Conservation (phyloP, 1,140 invertebrate species). For the Panagrolaimus sp. region DNA sequence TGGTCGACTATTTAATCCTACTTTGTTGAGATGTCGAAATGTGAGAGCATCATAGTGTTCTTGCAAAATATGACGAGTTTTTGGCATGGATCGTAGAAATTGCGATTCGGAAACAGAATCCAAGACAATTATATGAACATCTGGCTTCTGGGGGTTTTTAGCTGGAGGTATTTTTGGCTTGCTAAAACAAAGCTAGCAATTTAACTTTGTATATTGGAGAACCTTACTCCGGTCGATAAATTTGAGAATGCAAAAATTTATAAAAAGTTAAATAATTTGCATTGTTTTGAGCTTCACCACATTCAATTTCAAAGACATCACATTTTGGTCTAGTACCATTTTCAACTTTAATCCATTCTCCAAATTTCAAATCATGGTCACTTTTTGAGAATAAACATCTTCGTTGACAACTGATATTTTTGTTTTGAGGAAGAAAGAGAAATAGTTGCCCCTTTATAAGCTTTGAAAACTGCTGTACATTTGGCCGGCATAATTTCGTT, state of each 20-base stretch:
- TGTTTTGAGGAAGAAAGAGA: neutral
- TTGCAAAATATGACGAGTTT: constrained; percentile 14
- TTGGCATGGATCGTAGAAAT: constrained; percentile 22
- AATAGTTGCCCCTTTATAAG: neutral
- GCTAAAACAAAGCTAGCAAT: no score
- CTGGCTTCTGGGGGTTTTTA: neutral
- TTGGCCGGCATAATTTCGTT: neutral
- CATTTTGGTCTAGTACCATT: neutral
- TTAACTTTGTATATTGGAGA: no score
- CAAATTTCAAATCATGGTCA: neutral
- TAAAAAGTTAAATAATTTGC: neutral
- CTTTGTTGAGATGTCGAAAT: constrained; percentile 14
- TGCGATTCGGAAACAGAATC: constrained; percentile 23
- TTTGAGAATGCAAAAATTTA: constrained; percentile 8
- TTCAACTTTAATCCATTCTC: neutral
- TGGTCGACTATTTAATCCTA: constrained; percentile 33
- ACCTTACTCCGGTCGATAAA: constrained; percentile 7
- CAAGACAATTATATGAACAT: constrained; percentile 25
- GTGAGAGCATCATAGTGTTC: constrained; percentile 22
- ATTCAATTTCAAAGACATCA: neutral
- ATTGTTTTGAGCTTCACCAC: neutral
- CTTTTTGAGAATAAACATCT: neutral
- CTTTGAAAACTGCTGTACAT: neutral
- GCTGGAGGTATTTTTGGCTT: no score
- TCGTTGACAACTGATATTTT: neutral